These are phyloP conservation scores for Metalampra italica DNA, from an alignment of 2,888 invertebrate species.

Conservation along the genomic window DNA sequence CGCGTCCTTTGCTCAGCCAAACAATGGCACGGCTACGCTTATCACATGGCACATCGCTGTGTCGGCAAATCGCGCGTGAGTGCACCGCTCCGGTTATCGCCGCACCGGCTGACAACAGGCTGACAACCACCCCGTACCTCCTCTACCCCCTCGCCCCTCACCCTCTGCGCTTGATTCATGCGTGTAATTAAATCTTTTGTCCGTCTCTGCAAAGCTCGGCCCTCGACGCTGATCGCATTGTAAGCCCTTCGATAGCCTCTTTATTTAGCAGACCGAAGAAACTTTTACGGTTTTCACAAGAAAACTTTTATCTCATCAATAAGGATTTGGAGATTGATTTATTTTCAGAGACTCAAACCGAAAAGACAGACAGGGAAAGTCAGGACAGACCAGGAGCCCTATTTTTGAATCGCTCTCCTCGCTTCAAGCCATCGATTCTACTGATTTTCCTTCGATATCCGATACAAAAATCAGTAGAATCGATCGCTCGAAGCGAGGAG, in stretches of 20 bases:
- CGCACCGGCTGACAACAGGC: constrained; percentile 10
- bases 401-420: too few species aligned
- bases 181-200: constrained; percentile 78
- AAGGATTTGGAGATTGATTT: constrained; percentile 52
- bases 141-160: constrained; percentile 29
- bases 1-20: constrained; percentile 36
- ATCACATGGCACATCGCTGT: constrained; percentile 45
- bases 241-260: constrained; percentile 52
- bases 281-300: constrained; percentile 28
- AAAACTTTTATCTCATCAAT: constrained; percentile 49
- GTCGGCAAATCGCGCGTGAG: constrained; percentile 45
- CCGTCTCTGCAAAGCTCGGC: constrained; percentile 49
- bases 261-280: constrained; percentile 53
- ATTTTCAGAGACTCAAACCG: neutral
- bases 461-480: too few species aligned
- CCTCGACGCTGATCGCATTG: constrained; percentile 53
- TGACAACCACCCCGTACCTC: constrained; percentile 34
- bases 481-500: too few species aligned
- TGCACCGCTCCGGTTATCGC: constrained; percentile 49
- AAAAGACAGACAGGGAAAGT: too few species aligned
- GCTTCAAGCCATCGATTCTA: too few species aligned
- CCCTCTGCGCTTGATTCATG: constrained; percentile 69
- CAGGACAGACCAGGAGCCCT: too few species aligned
- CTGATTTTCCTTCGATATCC: too few species aligned
- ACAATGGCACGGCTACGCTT: constrained; percentile 49